Evolutionary conservation across 2,797 vertebrate species (phyloP).

Genomic region (Liasis olivaceus): DNA sequence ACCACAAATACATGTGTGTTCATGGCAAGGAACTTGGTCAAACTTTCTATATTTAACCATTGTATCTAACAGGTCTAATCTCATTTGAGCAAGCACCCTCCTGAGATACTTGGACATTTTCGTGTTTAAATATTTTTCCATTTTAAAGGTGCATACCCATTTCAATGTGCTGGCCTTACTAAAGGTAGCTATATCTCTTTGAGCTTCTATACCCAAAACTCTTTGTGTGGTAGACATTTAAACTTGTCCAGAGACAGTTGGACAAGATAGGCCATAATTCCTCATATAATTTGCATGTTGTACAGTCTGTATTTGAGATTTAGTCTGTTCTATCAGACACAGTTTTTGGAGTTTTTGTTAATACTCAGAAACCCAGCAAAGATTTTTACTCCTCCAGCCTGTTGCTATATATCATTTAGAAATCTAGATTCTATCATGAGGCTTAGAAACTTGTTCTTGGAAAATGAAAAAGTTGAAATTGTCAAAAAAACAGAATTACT

Average conservation of each 20-base stretch:
- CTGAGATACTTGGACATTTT: neutral
- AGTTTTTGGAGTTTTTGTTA: neutral
- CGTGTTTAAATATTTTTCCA: neutral
- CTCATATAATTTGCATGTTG: neutral
- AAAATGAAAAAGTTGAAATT: neutral
- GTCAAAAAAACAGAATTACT: neutral
- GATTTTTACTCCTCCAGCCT: too few species aligned
- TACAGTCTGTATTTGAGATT: neutral
- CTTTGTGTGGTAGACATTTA: neutral
- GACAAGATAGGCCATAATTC: neutral
- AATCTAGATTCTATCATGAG: neutral
- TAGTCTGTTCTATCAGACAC: neutral
- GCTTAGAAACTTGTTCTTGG: neutral
- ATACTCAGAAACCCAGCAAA: neutral
- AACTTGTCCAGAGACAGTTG: neutral
- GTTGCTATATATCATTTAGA: neutral
- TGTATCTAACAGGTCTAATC: neutral
- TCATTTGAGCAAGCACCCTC: neutral
- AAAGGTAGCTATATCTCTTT: neutral
- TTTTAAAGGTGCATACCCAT: neutral
- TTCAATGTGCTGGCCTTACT: neutral
- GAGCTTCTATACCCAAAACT: neutral
- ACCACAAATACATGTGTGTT: neutral
- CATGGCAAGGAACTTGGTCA: neutral
- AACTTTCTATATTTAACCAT: neutral